Base-by-base conservation (phyloP, 1,140 invertebrate species). In the Helicoverpa zea region DNA sequence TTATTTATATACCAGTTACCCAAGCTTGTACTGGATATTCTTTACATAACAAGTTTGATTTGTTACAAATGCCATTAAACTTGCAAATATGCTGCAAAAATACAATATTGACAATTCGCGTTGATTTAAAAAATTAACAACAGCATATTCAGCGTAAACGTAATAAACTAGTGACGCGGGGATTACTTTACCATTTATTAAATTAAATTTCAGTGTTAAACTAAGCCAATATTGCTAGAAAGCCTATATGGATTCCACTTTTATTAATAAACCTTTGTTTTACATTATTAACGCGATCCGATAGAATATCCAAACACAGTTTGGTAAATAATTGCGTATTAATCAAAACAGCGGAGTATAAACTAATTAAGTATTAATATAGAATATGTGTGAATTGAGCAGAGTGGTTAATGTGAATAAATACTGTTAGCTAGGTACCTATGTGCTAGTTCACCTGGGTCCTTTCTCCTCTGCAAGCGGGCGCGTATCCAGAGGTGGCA, bases 401-500 rank as follows among this genome's bases (percentile, higher is more conserved):
- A 81, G 58, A 11, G 54, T 59, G 49, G 80, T 72, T 81, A 81
- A 83, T 83, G 63, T 70, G 49, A 77, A 77, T 82, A 87, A 83
- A 88, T 87, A 80, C 85, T 85, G 88, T 91, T 90, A 91, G 87
- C 85, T 83, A 86, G 84, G 83, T 94, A 94, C 92, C 92, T 93
- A 93, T 92, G 87, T 87, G 88, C 88, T 87, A 88, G 88, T 90
- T 94, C 91, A 94, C 93, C 93, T 94, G 92, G 90, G 80, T 94
- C 93, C 90, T 94, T 94, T 81, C 94, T 95, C 80, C 92, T 92
- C 81, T 94, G 95, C 89, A 96, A 95, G 85, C 92, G 95, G 81
- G 92, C 93, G 14, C 97, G 96, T 43, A 98, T 96, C 96, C 97
- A 97, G 61, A 95, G 96, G 88, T 98, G 97, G 90, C 98, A 98